Conservation (phyloP, 2,888 invertebrate genomes). For the Pandemis heparana region DNA sequence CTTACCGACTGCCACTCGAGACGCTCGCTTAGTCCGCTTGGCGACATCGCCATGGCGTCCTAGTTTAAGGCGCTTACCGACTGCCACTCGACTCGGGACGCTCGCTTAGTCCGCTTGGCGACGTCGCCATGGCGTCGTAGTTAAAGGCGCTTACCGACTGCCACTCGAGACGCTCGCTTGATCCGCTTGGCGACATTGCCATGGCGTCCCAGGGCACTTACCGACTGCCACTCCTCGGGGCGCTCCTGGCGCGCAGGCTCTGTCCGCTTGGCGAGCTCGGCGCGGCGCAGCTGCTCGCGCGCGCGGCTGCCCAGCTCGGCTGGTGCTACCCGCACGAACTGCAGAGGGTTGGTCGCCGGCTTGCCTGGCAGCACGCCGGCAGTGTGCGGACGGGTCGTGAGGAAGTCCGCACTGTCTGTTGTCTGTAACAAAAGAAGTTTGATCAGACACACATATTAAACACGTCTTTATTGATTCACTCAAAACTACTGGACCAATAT, state of each 20-base stretch:
- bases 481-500: too few relatives aligned
- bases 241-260: slow-evolving; percentile 93
- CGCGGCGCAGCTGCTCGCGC: slow-evolving; percentile 93
- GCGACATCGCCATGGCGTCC: too few relatives aligned
- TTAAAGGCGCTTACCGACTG: not conserved
- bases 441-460: too few relatives aligned
- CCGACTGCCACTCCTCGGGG: slow-evolving; percentile 97
- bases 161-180: not conserved
- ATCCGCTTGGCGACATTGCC: too few relatives aligned
- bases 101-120: too few relatives aligned
- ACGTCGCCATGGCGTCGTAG: too few relatives aligned
- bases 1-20: too few relatives aligned
- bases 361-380: slow-evolving; percentile 91
- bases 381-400: slow-evolving; percentile 80
- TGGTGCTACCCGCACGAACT: slow-evolving; percentile 96
- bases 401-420: slow-evolving; percentile 82
- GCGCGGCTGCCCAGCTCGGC: slow-evolving; percentile 94
- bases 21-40: too few relatives aligned
- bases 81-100: too few relatives aligned
- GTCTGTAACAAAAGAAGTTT: slow-evolving; percentile 62
- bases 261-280: slow-evolving; percentile 93
- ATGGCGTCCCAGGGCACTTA: slow-evolving; percentile 72
- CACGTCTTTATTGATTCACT: too few relatives aligned
- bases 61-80: too few relatives aligned
- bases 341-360: slow-evolving; percentile 94